Evolutionary conservation across 2,797 vertebrate species (phyloP), one percentile per base, ranked within the genome.

Genomic region (Hoplostethus mediterraneus): DNA sequence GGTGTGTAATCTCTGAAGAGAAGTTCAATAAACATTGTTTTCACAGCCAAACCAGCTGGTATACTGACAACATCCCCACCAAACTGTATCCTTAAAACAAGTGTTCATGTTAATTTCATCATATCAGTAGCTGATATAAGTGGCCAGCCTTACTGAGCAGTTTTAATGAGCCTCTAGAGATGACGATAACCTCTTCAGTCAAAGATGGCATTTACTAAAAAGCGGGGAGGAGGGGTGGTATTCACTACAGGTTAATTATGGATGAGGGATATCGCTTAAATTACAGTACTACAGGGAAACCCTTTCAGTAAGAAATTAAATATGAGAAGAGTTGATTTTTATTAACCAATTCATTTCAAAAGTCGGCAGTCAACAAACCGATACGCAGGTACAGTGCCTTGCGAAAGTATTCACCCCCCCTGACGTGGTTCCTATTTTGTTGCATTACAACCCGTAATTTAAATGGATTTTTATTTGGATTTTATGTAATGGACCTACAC

Each of bases 151-250:
- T 6, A 51, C 16, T 21, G 8, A 21, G 17, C n/a, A 6, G 48
- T 47, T 73, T 72, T 59, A 65, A 74, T 56, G 49, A 78, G 60
- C 38, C 60, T 33, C 52, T 60, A 5, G 28, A 62, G 51, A 71
- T 28, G 21, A 40, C 25, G 25, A 11, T 44, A 30, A 40, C 21
- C 59, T 48, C 52, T 48, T 13, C 5, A 25, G 16, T 2, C 38
- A 31, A 25, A 40, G 17, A 63, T 36, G 33, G 40, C 4, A 31
- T 8, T 51, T 17, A 21, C 3, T 21, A 51, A 21, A 21, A 2
- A 12, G 21, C 40, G 21, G 5, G 44, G 3, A 1, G 5, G 17
- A 54, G 17, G 31, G 16, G 28, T 7, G 54, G 10, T 10, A 48
- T 49, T 40, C 11, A 30, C 5, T 3, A 0, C 8, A 10, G 3